Base-by-base conservation (phyloP, 2,797 vertebrate genomes). In the Sebastes kiyomatsui region DNA sequence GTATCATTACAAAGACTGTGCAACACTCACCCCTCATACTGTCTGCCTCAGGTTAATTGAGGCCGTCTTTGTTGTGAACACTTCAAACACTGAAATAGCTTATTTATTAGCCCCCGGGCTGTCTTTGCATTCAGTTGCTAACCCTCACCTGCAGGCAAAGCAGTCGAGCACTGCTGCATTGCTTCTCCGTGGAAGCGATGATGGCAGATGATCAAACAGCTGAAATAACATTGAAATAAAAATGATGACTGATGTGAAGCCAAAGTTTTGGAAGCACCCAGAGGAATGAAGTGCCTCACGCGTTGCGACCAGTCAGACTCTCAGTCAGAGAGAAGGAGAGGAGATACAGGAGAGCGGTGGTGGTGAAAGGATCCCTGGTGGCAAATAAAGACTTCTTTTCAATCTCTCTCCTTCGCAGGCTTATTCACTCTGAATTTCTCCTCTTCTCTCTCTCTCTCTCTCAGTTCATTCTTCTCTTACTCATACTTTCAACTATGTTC, bases 191-290 rank as follows among this genome's bases (percentile, higher is more conserved):
- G 54, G 7, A 66, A 27, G 38, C 14, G 72, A 74, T 46, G 49
- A 61, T 3, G 68, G 54, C 28, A 67, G 42, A 11, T 72, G 80
- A 72, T 73, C 64, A 77, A 82, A 62, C 55, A 66, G 72, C 52
- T 56, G 61, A 66, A 58, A 62, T 55, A 67, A 72, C 61, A n/a
- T 1, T 54, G 73, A 35, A 33, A 30, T 32, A 61, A 71, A 67
- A 67, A 64, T 11, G 25, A 30, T 52, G 54, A 38, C 23, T 38
- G 61, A 49, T 77, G 49, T 67, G 32, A 2, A 33, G 61, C 28
- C 42, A 73, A 56, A 58, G 62, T 62, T 18, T 55, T 55, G 46
- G 69, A 67, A 13, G 25, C 46, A 8, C 22, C 11, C 58, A 25
- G 72, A 60, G 33, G 58, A 54, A 32, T 7, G 4, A 18, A 33